These are phyloP conservation scores for Bruchidius siliquastri DNA, from an alignment of 2,888 invertebrate species.

Conservation along the genomic window DNA sequence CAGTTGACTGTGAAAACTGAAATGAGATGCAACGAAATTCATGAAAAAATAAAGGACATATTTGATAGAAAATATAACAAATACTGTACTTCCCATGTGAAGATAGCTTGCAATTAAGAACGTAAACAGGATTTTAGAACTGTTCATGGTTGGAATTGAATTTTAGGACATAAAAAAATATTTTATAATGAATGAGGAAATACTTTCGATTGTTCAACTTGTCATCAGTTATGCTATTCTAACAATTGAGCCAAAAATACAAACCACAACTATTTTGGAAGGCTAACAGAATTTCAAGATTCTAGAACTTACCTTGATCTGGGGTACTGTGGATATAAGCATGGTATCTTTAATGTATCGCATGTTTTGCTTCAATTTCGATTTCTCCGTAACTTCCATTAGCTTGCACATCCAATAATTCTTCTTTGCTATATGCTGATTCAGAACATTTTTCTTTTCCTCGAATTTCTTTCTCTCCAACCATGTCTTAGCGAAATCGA, in stretches of 20 bases:
- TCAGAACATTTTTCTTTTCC: not conserved
- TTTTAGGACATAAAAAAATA: too few relatives aligned
- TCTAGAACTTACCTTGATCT: slow-evolving; percentile 1
- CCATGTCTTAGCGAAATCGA: slow-evolving; percentile 13
- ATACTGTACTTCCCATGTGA: too few relatives aligned
- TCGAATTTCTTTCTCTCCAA: slow-evolving; percentile 7
- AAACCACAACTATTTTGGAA: too few relatives aligned
- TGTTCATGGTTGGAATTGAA: too few relatives aligned
- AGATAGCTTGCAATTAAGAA: too few relatives aligned
- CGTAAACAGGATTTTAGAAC: too few relatives aligned
- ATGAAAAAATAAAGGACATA: too few relatives aligned
- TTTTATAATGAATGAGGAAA: too few relatives aligned
- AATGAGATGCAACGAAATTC: too few relatives aligned
- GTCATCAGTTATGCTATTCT: too few relatives aligned
- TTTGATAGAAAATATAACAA: too few relatives aligned
- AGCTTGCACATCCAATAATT: slow-evolving; percentile 9
- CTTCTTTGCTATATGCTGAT: slow-evolving; percentile 1
- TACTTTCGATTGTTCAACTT: too few relatives aligned
- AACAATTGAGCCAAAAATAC: slow-evolving; percentile 16
- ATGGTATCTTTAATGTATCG: slow-evolving; percentile 3
- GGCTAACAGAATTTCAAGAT: slow-evolving; percentile 20
- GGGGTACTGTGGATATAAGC: not conserved
- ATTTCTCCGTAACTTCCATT: slow-evolving; percentile 7
- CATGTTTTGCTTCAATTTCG: slow-evolving; percentile 8
- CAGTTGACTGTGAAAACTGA: slow-evolving; percentile 1